Evolutionary conservation across 2,113 vertebrate species (phyloP).

Genomic region (Stomatorhinus ivindoensis): DNA sequence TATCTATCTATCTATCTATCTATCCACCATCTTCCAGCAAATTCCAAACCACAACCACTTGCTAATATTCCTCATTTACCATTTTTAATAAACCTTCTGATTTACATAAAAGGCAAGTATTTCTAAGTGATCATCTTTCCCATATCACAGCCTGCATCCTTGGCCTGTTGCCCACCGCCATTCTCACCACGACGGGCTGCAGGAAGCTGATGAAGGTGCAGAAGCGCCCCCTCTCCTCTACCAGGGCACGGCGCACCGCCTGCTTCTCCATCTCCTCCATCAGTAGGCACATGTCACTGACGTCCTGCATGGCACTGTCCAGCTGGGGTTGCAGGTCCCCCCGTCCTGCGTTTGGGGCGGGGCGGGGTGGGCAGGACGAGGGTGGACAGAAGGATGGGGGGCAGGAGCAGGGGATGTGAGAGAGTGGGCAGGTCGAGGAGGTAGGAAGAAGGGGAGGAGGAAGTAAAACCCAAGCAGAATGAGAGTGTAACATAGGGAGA

Average conservation of each 20-base stretch:
- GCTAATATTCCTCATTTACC: neutral
- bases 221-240: conserved; percentile 88
- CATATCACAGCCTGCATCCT: neutral
- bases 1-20: neutral
- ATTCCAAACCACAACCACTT: neutral
- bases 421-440: conserved; percentile 8
- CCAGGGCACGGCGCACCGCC: conserved; percentile 85
- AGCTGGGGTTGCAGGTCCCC: conserved; percentile 94
- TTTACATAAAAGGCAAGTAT: neutral
- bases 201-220: conserved; percentile 87
- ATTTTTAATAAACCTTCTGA: neutral
- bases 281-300: conserved; percentile 90
- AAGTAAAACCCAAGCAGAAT: neutral
- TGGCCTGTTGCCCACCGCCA: neutral
- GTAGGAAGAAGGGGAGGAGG: conserved; percentile 13
- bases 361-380: neutral
- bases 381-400: neutral
- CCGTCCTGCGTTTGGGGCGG: conserved; percentile 63
- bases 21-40: neutral
- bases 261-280: conserved; percentile 98
- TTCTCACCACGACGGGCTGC: conserved; percentile 88
- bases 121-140: neutral
- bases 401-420: neutral
- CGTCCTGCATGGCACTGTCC: conserved; percentile 91
- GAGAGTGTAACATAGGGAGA: conserved; percentile 1